Conservation (phyloP, 2,113 vertebrate species). For the Pelvicachromis taeniatus region DNA sequence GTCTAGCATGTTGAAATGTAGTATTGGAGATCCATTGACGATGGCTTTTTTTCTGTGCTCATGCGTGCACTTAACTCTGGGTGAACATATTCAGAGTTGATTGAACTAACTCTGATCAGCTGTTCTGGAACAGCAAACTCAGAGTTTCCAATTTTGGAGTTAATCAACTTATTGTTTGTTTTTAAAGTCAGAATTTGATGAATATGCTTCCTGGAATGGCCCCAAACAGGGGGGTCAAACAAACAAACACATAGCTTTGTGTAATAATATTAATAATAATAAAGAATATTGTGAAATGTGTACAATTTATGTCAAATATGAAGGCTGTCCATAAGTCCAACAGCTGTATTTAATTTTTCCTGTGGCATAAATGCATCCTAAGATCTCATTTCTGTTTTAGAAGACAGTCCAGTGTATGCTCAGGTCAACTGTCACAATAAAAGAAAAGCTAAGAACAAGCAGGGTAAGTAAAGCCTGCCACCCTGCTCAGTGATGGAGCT, state of each 20-base stretch:
- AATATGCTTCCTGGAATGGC: background rate
- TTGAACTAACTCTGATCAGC: background rate
- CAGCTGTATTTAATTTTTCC: background rate
- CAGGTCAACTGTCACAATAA: background rate
- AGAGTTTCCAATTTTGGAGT: background rate
- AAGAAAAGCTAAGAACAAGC: fast-evolving
- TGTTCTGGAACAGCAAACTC: background rate
- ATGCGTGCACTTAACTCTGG: fast-evolving
- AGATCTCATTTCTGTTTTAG: background rate
- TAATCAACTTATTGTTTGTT: background rate
- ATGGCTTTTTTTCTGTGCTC: background rate
- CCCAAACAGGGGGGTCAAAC: background rate
- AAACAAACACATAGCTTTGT: background rate
- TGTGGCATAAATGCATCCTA: fast-evolving
- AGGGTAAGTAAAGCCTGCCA: fast-evolving
- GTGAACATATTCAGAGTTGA: background rate
- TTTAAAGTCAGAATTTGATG: background rate
- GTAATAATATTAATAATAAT: background rate
- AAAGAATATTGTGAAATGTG: background rate
- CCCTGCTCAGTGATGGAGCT: background rate
- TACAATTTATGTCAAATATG: fast-evolving
- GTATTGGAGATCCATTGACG: background rate
- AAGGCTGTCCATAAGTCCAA: background rate
- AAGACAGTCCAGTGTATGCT: background rate
- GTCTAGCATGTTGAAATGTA: background rate